Percentiles rank a stretch among this genome's conserved stretches.
These are phyloP conservation scores for Macaria notata DNA, from an alignment of 2,888 invertebrate species.

Conservation along the genomic window DNA sequence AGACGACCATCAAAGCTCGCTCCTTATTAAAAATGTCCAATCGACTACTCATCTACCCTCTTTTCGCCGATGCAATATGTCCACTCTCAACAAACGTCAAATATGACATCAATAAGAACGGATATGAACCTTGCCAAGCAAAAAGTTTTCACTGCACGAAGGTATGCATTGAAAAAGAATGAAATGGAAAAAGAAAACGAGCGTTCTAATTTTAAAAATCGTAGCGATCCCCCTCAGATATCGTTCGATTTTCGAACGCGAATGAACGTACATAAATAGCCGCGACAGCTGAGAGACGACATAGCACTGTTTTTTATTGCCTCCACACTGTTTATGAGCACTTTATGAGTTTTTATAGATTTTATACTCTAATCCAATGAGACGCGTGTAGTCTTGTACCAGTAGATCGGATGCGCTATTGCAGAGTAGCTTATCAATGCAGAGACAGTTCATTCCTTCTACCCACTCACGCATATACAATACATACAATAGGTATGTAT, in stretches of 20 bases:
- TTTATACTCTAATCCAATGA: conserved; percentile 73
- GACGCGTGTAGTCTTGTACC: conserved; percentile 53
- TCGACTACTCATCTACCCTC: conserved; percentile 20
- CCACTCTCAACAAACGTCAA: conserved; percentile 31
- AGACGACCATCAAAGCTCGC: conserved; percentile 6
- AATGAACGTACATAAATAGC: conserved; percentile 76
- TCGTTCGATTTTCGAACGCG: conserved; percentile 76
- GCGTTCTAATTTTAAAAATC: conserved; percentile 67
- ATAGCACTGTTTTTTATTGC: conserved; percentile 73
- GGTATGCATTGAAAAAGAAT: conserved; percentile 17
- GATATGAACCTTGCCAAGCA: conserved; percentile 18
- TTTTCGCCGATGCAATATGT: conserved; percentile 26
- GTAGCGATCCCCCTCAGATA: conserved; percentile 58
- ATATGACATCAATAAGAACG: conserved; percentile 43
- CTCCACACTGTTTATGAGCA: conserved; percentile 79
- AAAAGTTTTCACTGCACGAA: conserved; percentile 1
- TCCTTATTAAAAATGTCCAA: conserved; percentile 25
- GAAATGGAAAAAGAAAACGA: conserved; percentile 51
- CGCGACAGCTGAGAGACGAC: conserved; percentile 80
- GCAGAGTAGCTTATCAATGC: background rate
- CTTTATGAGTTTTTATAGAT: conserved; percentile 80
- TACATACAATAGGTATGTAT: no score
- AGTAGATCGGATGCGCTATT: conserved; percentile 55
- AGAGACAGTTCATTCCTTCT: background rate
- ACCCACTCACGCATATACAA: no score